Evolutionary conservation across 2,888 invertebrate genomes (phyloP).

Genomic region (Junonia oenone): DNA sequence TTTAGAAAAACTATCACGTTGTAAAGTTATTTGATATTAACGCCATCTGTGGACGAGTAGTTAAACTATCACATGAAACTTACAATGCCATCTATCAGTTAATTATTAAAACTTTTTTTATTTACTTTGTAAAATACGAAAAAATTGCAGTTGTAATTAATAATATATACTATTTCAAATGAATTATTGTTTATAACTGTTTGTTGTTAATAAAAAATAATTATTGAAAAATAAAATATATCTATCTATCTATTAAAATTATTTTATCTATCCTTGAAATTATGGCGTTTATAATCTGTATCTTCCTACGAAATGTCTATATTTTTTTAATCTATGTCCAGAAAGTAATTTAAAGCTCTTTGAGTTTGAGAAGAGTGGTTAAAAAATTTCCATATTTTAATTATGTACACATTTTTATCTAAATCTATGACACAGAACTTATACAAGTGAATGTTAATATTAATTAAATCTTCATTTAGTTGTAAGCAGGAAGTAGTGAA

Average conservation of each 20-base stretch:
- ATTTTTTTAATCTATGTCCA: constrained; percentile 17
- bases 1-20: too few relatives aligned
- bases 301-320: neutral
- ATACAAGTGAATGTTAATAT: constrained; percentile 1
- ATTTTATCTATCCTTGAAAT: neutral
- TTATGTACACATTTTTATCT: constrained; percentile 9
- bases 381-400: neutral
- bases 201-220: neutral
- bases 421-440: constrained; percentile 1
- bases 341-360: constrained; percentile 11
- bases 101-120: too few relatives aligned
- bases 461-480: constrained; percentile 19
- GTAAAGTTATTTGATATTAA: too few relatives aligned
- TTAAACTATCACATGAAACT: neutral
- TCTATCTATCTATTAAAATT: neutral
- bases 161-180: too few relatives aligned
- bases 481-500: constrained; percentile 13
- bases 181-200: too few relatives aligned
- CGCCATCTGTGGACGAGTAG: neutral
- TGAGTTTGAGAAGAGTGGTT: constrained; percentile 11
- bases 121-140: too few relatives aligned
- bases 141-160: too few relatives aligned
- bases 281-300: neutral
- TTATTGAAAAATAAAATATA: neutral
- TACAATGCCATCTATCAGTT: neutral